Evolutionary conservation across 2,888 invertebrate genomes (phyloP).

Genomic region (Folsomia candida): DNA sequence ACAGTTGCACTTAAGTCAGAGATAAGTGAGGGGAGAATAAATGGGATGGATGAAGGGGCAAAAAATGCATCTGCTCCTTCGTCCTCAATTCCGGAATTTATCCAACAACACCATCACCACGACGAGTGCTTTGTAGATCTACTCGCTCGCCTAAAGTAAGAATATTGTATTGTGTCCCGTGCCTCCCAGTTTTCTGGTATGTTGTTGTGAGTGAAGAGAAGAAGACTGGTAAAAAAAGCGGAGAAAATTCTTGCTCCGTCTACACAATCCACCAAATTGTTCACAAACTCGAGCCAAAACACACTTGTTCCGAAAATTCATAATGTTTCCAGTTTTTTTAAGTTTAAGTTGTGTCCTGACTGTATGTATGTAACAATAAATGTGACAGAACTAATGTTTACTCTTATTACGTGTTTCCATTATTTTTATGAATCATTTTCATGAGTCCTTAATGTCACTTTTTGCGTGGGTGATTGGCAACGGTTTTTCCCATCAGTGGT

Average conservation of each 20-base stretch:
- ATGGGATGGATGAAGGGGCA: constrained; percentile 7
- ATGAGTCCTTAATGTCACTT: no score
- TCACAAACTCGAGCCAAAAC: neutral
- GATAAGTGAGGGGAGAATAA: constrained; percentile 5
- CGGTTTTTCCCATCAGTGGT: no score
- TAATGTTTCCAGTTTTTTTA: neutral
- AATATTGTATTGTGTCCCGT: no score
- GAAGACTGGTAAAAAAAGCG: neutral
- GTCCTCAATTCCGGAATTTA: neutral
- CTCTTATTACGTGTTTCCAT: neutral
- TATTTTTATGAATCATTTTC: no score
- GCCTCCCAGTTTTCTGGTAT: no score
- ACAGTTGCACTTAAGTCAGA: constrained; percentile 6
- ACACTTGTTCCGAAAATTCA: neutral
- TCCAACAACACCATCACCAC: neutral
- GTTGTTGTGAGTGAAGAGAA: neutral
- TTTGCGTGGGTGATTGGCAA: no score
- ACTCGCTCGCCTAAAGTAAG: no score
- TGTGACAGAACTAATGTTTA: neutral
- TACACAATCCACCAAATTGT: neutral
- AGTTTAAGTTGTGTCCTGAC: no score
- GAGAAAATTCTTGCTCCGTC: neutral
- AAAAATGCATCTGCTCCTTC: neutral
- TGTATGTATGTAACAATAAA: no score
- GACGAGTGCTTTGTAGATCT: no score